Conservation (phyloP, 2,888 invertebrate genomes). For the Norana najaformis region DNA sequence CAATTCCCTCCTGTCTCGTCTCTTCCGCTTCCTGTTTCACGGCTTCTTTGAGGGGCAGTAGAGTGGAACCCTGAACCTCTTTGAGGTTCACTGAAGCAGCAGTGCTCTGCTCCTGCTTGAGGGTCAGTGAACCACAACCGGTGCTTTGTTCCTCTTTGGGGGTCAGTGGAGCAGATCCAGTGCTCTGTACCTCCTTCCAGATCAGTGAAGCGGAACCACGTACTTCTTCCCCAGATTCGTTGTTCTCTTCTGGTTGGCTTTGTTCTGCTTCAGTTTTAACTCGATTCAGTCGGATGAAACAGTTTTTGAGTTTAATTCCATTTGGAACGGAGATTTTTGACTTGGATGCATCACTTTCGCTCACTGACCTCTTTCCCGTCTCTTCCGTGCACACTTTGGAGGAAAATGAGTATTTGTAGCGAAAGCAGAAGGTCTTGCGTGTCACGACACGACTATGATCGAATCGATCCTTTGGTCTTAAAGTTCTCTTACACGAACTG, state of each 20-base stretch:
- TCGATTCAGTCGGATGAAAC: conserved; percentile 23
- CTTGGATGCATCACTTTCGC: conserved; percentile 8
- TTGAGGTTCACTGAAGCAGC: neutral
- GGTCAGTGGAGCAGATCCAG: neutral
- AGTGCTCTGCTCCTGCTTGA: neutral
- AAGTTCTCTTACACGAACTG: neutral
- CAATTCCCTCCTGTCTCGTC: neutral
- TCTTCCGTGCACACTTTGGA: neutral
- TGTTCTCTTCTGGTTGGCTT: neutral
- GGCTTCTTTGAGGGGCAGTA: neutral
- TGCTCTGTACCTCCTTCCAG: neutral
- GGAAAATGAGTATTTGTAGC: neutral
- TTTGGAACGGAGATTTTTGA: neutral
- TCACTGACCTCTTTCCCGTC: neutral
- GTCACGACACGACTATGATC: neutral
- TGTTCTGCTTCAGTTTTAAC: neutral
- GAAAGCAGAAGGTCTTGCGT: conserved; percentile 5
- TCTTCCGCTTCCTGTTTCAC: neutral
- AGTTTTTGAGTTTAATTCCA: neutral
- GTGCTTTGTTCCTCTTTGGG: neutral
- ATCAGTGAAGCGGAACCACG: no score
- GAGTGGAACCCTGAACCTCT: neutral
- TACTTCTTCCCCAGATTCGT: neutral
- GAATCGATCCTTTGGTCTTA: conserved; percentile 4
- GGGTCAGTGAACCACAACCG: neutral